Base-by-base conservation (phyloP, 2,113 vertebrate genomes). In the Cynopterus brachyotis region DNA sequence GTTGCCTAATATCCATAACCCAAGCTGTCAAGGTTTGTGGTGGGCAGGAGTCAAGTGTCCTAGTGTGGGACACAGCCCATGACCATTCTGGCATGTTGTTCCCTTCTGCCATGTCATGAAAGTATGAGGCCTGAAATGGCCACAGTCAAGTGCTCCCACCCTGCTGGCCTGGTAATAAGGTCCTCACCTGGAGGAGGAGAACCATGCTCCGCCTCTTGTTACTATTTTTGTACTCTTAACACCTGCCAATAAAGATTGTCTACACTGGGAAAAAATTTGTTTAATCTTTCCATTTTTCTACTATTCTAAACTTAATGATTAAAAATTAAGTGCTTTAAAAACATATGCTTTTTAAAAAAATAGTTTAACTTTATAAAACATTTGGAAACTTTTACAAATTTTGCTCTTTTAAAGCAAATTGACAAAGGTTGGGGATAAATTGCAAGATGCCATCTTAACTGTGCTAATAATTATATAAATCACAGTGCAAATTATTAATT, bases 231-330 rank as follows among this genome's bases (percentile, higher is more conserved):
- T 87, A 96, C 91, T 94, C 83, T 92, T 89, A 95, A 55, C 69
- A 96, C 97, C 76, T 96, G 70, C 86, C 91, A 97, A 98, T 98
- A 98, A 98, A 98, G 37, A 95, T 64, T 37, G 22, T 91, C 95
- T 89, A 95, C 93, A 94, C 84, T 50, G 81, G 50, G 16, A 50
- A 50, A 50, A 50, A 50, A 50, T 4, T 50, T 81, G 69, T 8
- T 81, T 19, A 81, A 40, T 82, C 42, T 76, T 82, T 95, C 50
- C 35, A 69, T 10, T 86, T 95, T 60, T 62, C 62, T 81, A 60
- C 16, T 76, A 57, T 90, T 89, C 16, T 83, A 69, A 32, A 83
- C 32, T 40, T 81, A 87, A 69, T 42, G 16, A 64, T 53, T 84
- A 20, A 94, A 72, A 83, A n/a, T 72, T 35, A 66, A 45, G 5